Conservation (phyloP, 2,888 invertebrate genomes). For the Pyrrhosoma nymphula region DNA sequence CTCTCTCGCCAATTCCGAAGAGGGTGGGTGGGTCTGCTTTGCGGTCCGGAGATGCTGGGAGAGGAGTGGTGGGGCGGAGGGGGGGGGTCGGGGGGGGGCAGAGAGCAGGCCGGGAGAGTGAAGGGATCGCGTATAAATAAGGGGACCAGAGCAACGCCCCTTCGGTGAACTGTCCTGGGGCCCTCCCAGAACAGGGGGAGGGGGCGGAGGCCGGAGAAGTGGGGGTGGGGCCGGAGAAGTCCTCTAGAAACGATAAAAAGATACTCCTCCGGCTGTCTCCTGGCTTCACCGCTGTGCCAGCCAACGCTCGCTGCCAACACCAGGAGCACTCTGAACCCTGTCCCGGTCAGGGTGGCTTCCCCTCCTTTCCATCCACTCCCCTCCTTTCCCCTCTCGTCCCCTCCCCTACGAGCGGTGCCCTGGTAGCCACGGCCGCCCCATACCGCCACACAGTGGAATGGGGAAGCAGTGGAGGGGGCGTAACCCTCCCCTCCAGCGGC, state of each 20-base stretch:
- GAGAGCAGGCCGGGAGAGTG: no score
- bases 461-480: background rate
- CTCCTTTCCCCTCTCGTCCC: background rate
- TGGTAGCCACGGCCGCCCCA: background rate
- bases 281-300: background rate
- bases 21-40: background rate
- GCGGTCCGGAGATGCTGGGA: background rate
- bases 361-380: background rate
- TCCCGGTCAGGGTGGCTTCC: background rate
- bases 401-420: background rate
- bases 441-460: background rate
- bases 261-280: background rate
- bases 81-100: background rate
- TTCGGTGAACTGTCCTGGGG: background rate
- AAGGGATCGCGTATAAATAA: background rate
- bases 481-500: background rate
- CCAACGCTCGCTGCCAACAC: background rate
- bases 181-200: background rate
- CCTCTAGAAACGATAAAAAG: background rate
- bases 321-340: background rate
- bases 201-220: background rate
- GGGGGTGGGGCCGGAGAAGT: no score
- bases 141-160: background rate
- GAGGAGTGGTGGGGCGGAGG: no score
- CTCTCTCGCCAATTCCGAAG: background rate